Conservation (phyloP, 2,113 vertebrate species). For the Nothoprocta perdicaria region DNA sequence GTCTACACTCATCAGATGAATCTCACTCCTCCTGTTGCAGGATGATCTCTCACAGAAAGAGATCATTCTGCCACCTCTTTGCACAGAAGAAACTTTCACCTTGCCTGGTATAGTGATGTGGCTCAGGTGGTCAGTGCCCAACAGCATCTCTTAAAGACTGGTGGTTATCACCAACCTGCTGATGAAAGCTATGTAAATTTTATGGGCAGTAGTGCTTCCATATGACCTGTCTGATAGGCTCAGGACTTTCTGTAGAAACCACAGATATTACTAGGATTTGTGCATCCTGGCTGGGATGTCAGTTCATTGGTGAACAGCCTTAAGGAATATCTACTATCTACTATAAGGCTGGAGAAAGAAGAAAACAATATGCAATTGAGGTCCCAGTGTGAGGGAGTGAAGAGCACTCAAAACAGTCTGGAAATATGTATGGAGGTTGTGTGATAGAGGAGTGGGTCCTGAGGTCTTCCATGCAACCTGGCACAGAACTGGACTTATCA, state of each 20-base stretch:
- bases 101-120: background rate
- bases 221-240: too few relatives aligned
- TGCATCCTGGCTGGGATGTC: background rate
- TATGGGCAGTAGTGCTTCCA: background rate
- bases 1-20: background rate
- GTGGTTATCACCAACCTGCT: background rate
- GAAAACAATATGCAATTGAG: rapidly evolving
- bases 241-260: background rate
- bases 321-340: background rate
- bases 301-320: background rate
- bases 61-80: background rate
- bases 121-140: background rate
- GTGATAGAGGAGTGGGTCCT: background rate
- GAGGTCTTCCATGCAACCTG: background rate
- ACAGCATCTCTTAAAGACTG: background rate
- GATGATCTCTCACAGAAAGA: background rate
- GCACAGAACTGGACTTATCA: rapidly evolving
- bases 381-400: background rate
- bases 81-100: background rate
- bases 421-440: rapidly evolving
- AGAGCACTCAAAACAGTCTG: background rate
- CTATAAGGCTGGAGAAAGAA: background rate
- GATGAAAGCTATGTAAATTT: background rate
- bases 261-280: too few relatives aligned
- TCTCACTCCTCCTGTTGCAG: background rate